Evolutionary conservation across 1,140 invertebrate genomes (phyloP), one percentile per base, ranked within the genome.

Genomic region (Drosophila littoralis): DNA sequence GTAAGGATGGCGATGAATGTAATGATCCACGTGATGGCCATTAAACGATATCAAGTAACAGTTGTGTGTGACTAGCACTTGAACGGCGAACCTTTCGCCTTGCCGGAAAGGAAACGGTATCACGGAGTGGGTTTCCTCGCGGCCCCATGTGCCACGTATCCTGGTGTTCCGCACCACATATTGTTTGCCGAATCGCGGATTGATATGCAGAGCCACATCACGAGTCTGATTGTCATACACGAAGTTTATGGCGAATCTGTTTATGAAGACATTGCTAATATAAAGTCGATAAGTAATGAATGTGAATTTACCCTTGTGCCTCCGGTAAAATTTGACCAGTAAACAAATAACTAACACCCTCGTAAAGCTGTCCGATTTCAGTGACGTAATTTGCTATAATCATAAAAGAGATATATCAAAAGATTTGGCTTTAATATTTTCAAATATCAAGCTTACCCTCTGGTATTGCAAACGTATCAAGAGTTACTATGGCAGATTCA

Each of bases 391-490:
- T 48, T 8, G 40, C 68, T 71, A 54, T 17, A 58, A 5, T 28
- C 4, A 28, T 28, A 22, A n/a, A 9, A 32, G 17, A 1, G 10
- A 36, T 28, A n/a, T 7, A n/a, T 10, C 6, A 8, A 42, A 40
- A 65, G 5, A 17, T n/a, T 15, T 13, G n/a, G 12, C 3, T 22
- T 22, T 8, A 33, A 4, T 4, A 4, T 12, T 10, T 45, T 0
- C 0, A n/a, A 15, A 9, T 6, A 0, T 15, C 6, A 3, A 2
- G 67, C 70, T 76, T 93, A 72, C 97, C 97, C 92, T 97, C 95
- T 35, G 97, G 96, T 59, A 96, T 97, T 43, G 96, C 96, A 84
- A 97, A 96, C 5, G 97, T 98, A 93, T 98, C 97, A 1, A 98
- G 95, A 1, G 96, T 97, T 28, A 88, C 77, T 7, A 96, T 95